Evolutionary conservation across 2,797 vertebrate genomes (phyloP).

Genomic region (Tangara arthus): DNA sequence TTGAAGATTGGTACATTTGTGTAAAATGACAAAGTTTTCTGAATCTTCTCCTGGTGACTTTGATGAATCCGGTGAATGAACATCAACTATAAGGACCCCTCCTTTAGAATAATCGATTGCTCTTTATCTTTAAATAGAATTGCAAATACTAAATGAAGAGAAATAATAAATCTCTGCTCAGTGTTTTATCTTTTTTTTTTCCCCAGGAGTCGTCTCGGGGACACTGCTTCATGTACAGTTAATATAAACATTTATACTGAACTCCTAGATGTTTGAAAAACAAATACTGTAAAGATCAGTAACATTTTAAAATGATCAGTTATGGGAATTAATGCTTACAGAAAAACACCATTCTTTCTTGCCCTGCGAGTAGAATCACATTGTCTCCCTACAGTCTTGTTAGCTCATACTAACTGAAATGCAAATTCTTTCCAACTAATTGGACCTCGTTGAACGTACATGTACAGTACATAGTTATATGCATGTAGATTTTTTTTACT

Average conservation of each 20-base stretch:
- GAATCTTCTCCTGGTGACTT: neutral
- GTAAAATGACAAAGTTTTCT: neutral
- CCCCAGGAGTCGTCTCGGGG: constrained; percentile 9
- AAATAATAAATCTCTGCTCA: neutral
- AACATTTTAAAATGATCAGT: constrained; percentile 73
- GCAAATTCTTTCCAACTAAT: constrained; percentile 79
- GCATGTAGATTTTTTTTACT: constrained; percentile 67
- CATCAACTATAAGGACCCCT: neutral
- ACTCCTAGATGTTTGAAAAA: constrained; percentile 67
- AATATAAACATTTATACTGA: constrained; percentile 69
- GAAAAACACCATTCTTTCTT: constrained; percentile 70
- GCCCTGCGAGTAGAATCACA: constrained; percentile 68
- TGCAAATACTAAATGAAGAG: neutral
- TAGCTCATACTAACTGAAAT: constrained; percentile 80
- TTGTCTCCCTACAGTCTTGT: constrained; percentile 78
- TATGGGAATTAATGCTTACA: constrained; percentile 75
- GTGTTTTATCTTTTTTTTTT: neutral
- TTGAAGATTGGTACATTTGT: neutral
- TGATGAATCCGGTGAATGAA: neutral
- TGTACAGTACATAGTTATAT: constrained; percentile 70
- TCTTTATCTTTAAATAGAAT: neutral
- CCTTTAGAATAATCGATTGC: neutral
- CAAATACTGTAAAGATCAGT: constrained; percentile 73
- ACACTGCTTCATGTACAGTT: constrained; percentile 49
- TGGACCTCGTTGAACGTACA: constrained; percentile 75